Conservation (phyloP, 2,888 invertebrate genomes). For the Cataglyphis livida region DNA sequence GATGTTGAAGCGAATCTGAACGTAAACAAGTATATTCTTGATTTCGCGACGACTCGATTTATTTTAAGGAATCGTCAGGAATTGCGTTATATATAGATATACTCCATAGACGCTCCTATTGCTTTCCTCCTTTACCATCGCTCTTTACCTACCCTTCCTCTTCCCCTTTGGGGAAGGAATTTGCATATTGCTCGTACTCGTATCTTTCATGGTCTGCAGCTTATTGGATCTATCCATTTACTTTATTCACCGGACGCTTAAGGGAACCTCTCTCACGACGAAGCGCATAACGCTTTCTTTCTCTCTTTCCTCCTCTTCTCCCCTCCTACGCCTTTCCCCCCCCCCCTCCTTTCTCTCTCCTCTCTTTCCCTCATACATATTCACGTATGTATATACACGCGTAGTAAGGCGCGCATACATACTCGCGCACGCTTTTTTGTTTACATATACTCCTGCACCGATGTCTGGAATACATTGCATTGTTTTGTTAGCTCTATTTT, state of each 20-base stretch:
- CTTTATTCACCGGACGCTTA: constrained; percentile 1
- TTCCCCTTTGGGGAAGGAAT: not conserved
- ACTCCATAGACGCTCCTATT: not conserved
- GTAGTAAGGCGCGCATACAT: not conserved
- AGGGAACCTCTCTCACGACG: constrained; percentile 4
- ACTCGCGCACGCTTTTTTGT: constrained; percentile 15
- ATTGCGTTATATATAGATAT: not conserved
- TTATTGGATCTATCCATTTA: constrained; percentile 31
- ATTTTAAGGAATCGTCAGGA: not conserved
- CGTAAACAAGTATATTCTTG: not conserved
- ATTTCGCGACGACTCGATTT: not conserved
- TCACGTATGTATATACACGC: not conserved
- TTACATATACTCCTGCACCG: constrained; percentile 1
- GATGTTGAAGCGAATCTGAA: not conserved
- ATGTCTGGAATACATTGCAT: not conserved
- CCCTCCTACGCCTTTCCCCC: not conserved
- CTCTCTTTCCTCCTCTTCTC: not conserved
- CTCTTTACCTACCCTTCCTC: not conserved
- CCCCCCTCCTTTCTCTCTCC: not conserved
- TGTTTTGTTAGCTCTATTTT: not conserved
- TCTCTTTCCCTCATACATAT: not conserved
- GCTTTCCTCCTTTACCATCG: too few relatives aligned
- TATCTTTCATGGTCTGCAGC: constrained; percentile 1
- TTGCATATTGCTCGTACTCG: constrained; percentile 4
- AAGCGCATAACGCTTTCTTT: constrained; percentile 15